Evolutionary conservation across 2,113 vertebrate genomes (phyloP).

Genomic region (Benitochromis conjunctus): DNA sequence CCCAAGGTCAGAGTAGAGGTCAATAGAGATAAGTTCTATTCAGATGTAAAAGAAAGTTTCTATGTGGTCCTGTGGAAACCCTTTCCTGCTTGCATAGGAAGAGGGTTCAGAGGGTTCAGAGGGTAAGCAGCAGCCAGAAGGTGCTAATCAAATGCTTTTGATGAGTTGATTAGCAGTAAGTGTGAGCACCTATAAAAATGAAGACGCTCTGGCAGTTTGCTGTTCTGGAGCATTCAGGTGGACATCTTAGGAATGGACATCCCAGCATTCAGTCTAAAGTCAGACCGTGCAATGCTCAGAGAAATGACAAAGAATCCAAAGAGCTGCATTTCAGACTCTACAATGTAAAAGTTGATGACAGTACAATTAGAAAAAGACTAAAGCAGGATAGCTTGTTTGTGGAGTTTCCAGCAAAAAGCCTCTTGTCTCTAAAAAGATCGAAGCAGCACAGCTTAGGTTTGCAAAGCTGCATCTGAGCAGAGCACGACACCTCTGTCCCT

Average conservation of each 20-base stretch:
- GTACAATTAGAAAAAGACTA: neutral
- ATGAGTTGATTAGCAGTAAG: neutral
- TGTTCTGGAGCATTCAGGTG: neutral
- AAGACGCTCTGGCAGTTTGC: neutral
- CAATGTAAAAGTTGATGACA: neutral
- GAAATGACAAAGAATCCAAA: neutral
- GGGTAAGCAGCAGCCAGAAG: neutral
- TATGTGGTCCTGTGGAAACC: neutral
- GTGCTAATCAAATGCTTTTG: neutral
- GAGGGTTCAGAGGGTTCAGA: no score
- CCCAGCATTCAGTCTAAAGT: neutral
- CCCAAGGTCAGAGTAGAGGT: neutral
- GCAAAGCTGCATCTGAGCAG: neutral
- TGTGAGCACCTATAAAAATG: neutral
- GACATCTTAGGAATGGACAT: neutral
- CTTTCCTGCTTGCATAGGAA: neutral
- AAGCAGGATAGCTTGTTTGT: neutral
- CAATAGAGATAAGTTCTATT: neutral
- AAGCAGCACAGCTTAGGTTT: neutral
- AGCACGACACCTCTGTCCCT: neutral
- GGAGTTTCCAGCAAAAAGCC: neutral
- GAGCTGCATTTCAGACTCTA: neutral
- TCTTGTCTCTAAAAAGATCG: neutral
- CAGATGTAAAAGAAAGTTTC: neutral
- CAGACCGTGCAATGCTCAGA: neutral